Evolutionary conservation across 2,113 vertebrate species (phyloP), one percentile per base, ranked within the genome.

Genomic region (Embiotoca jacksoni): DNA sequence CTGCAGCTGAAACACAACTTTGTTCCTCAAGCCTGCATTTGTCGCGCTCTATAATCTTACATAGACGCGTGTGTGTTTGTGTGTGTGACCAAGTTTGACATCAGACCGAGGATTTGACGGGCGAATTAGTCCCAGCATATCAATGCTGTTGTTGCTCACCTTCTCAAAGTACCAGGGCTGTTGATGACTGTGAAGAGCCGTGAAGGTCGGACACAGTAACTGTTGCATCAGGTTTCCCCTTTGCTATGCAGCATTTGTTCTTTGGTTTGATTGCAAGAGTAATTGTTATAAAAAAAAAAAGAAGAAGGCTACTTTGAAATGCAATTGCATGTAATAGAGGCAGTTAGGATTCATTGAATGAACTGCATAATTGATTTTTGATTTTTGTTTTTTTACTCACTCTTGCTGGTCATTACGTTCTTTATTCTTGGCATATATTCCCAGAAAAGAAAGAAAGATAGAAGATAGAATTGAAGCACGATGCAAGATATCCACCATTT

Each of bases 141-240:
- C 33, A 81, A 60, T 85, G 73, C 60, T 55, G 31, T 63, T 70
- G 32, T 61, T 71, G 30, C 31, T 56, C 73, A 72, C 52, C 54
- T 83, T 68, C 72, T 74, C 71, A 74, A 81, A 86, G 85, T 75
- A 47, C 30, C 41, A 23, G 32, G 65, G 67, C 63, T 70, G 66
- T 78, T 75, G 72, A 31, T 80, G 64, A 77, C 74, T 54, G 78
- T 16, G 54, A 16, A 39, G 47, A 56, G 16, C 60, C 53, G 54
- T 76, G 82, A 80, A 83, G 80, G 87, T 89, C 82, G 78, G 55
- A 71, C 53, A 32, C 13, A 81, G 35, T 54, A 59, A 69, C 54
- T 72, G 83, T 82, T 82, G 65, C 72, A 69, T 85, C 80, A 89
- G 57, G 4, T 32, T 1, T 87, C 81, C 39, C 33, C 53, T 72